Evolutionary conservation across 2,888 invertebrate species (phyloP).

Genomic region (Psococerastis gibbosa): DNA sequence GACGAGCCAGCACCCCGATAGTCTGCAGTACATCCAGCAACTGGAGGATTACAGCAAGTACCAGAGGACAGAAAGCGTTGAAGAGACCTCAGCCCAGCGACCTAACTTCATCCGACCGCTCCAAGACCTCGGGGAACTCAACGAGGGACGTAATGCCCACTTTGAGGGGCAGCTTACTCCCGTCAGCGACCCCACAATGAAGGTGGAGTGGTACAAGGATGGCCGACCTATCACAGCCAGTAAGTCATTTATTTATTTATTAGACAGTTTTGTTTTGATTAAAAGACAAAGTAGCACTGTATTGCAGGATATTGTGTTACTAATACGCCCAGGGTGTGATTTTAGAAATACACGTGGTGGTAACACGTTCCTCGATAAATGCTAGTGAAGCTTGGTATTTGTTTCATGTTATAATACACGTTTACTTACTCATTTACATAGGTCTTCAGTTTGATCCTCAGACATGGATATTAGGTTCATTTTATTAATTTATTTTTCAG

Average conservation of each 20-base stretch:
- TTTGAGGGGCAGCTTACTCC: constrained; percentile 86
- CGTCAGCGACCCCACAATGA: constrained; percentile 83
- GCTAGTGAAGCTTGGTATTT: no score
- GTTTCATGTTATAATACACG: no score
- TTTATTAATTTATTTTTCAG: no score
- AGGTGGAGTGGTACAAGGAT: constrained; percentile 90
- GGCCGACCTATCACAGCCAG: constrained; percentile 90
- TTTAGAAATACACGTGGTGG: no score
- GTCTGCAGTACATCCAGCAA: constrained; percentile 75
- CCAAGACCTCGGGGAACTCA: constrained; percentile 66
- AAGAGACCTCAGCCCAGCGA: constrained; percentile 59
- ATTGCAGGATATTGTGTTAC: no score
- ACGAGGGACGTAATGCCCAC: constrained; percentile 81
- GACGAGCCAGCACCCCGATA: constrained; percentile 77
- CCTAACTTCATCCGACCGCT: constrained; percentile 78
- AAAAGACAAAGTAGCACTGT: no score
- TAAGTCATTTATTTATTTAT: no score
- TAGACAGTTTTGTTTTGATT: background rate
- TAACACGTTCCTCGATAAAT: no score
- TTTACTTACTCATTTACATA: no score
- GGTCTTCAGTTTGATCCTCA: no score
- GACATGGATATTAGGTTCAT: no score
- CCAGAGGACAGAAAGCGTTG: constrained; percentile 65
- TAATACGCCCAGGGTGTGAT: no score
- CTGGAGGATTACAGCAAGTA: constrained; percentile 80